Conservation (phyloP, 1,140 invertebrate species). For the Carcinoscorpius rotundicauda region DNA sequence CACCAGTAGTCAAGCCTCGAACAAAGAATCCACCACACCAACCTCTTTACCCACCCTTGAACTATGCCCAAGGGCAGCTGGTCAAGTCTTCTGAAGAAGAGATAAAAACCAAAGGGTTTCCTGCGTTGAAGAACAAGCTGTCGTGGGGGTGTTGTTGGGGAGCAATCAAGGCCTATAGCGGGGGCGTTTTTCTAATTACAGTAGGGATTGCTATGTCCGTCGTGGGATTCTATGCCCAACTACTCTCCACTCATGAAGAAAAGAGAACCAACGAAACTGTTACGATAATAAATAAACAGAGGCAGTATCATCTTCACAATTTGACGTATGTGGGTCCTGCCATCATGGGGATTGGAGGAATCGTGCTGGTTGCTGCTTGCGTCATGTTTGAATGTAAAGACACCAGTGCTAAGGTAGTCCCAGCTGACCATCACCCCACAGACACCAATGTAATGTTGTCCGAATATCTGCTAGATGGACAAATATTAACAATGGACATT, state of each 20-base stretch:
- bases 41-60: constrained; percentile 14
- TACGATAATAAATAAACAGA: constrained; percentile 31
- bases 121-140: constrained; percentile 14
- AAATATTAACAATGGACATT: too few species aligned
- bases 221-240: constrained; percentile 58
- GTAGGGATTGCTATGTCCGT: constrained; percentile 79
- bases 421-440: constrained; percentile 2
- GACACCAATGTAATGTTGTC: constrained; percentile 5
- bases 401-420: constrained; percentile 9
- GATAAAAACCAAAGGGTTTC: constrained; percentile 15
- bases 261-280: constrained; percentile 65
- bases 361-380: constrained; percentile 81
- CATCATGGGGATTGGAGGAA: constrained; percentile 83
- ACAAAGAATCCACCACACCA: constrained; percentile 20
- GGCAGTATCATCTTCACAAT: constrained; percentile 58
- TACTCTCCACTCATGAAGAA: constrained; percentile 62
- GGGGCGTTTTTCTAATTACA: constrained; percentile 67
- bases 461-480: constrained; percentile 9
- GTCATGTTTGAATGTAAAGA: constrained; percentile 72
- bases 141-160: constrained; percentile 59
- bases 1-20: constrained; percentile 22
- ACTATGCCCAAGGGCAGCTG: constrained; percentile 15
- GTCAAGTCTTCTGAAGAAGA: not conserved
- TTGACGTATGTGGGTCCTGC: constrained; percentile 81
- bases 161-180: constrained; percentile 69